Evolutionary conservation across 2,888 invertebrate species (phyloP).

Genomic region (Junonia oenone): DNA sequence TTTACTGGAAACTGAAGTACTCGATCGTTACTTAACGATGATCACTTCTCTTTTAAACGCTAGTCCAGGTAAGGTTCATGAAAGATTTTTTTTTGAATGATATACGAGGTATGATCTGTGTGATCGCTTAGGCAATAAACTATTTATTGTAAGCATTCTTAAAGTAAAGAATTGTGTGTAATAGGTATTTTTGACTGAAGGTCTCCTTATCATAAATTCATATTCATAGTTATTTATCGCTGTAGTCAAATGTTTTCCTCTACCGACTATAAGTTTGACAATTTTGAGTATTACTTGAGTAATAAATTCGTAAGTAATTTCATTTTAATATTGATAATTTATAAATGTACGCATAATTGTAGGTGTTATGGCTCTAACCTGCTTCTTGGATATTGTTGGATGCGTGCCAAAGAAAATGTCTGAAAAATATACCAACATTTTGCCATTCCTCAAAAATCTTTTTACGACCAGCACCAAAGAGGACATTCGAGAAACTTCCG

Average conservation of each 20-base stretch:
- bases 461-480: conserved; percentile 85
- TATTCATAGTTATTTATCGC: too few relatives aligned
- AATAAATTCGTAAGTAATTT: neutral
- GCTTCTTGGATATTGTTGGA: conserved; percentile 91
- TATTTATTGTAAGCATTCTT: too few relatives aligned
- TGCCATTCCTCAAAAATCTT: conserved; percentile 82
- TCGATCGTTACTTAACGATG: conserved; percentile 84
- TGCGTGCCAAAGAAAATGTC: conserved; percentile 86
- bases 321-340: neutral
- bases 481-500: conserved; percentile 85
- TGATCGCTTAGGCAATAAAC: too few relatives aligned
- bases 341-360: neutral
- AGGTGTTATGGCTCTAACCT: conserved; percentile 84
- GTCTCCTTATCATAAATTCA: too few relatives aligned
- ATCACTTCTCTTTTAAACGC: conserved; percentile 83
- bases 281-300: neutral
- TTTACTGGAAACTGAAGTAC: conserved; percentile 76
- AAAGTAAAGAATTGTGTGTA: too few relatives aligned
- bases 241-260: too few relatives aligned
- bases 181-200: too few relatives aligned
- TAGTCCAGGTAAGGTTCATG: conserved; percentile 85
- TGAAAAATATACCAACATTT: conserved; percentile 80
- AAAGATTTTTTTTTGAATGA: too few relatives aligned
- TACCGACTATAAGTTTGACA: too few relatives aligned
- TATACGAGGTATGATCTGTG: too few relatives aligned